A percentile compares a stretch with the other conserved stretches of the same genome.
Conservation (phyloP, 2,888 invertebrate species). For the Thera britannica region DNA sequence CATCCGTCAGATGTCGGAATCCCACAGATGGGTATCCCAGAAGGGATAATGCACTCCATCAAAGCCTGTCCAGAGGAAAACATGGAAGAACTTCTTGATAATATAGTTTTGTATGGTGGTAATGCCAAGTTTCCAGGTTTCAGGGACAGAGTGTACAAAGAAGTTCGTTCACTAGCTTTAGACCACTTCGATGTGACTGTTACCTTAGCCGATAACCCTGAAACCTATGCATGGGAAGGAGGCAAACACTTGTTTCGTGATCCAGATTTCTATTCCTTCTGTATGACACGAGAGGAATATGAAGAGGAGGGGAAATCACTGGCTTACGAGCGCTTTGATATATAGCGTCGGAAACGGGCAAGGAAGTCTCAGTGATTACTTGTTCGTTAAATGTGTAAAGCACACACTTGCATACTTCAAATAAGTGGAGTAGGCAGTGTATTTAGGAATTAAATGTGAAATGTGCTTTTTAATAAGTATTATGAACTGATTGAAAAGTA, state of each 20-base stretch:
- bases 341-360: constrained; percentile 78
- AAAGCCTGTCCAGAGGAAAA: constrained; percentile 89
- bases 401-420: too few relatives aligned
- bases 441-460: too few relatives aligned
- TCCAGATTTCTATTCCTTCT: constrained; percentile 88
- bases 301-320: constrained; percentile 82
- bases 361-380: constrained; percentile 39
- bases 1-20: constrained; percentile 98
- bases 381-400: neutral
- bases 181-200: constrained; percentile 92
- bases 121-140: constrained; percentile 93
- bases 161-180: constrained; percentile 91
- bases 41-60: constrained; percentile 93
- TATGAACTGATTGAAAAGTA: too few relatives aligned
- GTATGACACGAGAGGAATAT: constrained; percentile 83
- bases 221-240: constrained; percentile 95
- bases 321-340: constrained; percentile 84
- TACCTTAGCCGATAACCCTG: constrained; percentile 86
- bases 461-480: too few relatives aligned
- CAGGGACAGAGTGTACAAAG: constrained; percentile 86
- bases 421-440: too few relatives aligned
- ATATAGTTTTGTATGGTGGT: constrained; percentile 94
- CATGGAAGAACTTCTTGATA: constrained; percentile 90
- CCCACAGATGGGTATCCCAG: constrained; percentile 95
- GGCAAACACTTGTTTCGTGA: constrained; percentile 91